Base-by-base conservation (phyloP, 2,888 invertebrate species). In the Morinoia aosen region DNA sequence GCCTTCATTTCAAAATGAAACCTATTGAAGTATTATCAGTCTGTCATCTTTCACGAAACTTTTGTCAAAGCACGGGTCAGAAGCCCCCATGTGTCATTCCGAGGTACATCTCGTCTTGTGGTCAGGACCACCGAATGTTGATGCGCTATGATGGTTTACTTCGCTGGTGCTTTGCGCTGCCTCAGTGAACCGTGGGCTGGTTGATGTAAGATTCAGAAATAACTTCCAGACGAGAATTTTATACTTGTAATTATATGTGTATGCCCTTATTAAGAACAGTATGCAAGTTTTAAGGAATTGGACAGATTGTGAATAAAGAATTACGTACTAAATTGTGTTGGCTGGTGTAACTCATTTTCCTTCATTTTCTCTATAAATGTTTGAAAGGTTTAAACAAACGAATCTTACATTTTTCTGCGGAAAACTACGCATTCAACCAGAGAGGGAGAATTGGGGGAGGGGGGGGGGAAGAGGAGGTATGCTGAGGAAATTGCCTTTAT, bases 271-370 rank as follows among this genome's bases (percentile, higher is more conserved):
- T 93, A 12, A 48, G 48, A 16, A 48, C 14, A 48, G 25, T 33
- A 57, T 93, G 93, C 57, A 93, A 93, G 93, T 57, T 93, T 93
- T 93, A 57, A 56, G 57, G 57, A 57, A 93, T 93, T 93, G 57
- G 58, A 93, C 93, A 56, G 93, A 93, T 93, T 93, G 93, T 93
- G 93, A 93, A 93, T 93, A 93, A 93, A 93, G 57, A 57, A 93
- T 56, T 93, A 57, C 93, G 56, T 90, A 90, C 11, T 90, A 90
- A 39, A 48, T 48, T 48, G 48, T 90, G 12, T 39, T 40, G n/a
- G 40, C 88, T 90, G 40, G 39, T 12, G 90, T 90, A 39, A 16
- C 90, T 90, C 40, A 90, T 90, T 90, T 90, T 33, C 76, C 76
- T 76, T 33, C 25, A 76, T 76, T 8, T 25, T 76, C 48, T 48